Conservation (phyloP, 2,113 vertebrate species). For the Gasterosteus aculeatus region DNA sequence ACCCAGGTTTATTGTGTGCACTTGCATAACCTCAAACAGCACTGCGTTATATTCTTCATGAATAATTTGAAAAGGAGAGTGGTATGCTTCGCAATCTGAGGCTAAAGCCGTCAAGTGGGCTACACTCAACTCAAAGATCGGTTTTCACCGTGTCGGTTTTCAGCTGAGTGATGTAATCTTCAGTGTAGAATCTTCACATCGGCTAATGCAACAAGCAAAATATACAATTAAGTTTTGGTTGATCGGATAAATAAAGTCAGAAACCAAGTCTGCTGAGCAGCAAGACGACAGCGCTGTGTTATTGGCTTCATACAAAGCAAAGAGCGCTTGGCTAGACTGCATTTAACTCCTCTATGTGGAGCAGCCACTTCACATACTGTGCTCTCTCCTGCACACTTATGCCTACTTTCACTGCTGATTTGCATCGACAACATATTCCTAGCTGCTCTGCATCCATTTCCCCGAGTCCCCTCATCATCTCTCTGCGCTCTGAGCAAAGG, state of each 20-base stretch:
- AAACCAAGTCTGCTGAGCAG: neutral
- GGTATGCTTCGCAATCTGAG: neutral
- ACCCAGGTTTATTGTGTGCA: slow-evolving; percentile 38
- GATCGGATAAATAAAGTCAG: neutral
- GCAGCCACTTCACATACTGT: slow-evolving; percentile 42
- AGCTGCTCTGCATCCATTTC: slow-evolving; percentile 24
- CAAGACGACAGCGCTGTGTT: neutral
- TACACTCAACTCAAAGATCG: neutral
- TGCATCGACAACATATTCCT: slow-evolving; percentile 45
- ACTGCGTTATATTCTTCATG: neutral
- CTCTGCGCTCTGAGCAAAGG: slow-evolving; percentile 13
- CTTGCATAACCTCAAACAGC: slow-evolving; percentile 30
- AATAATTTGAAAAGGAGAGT: slow-evolving; percentile 23
- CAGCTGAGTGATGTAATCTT: neutral
- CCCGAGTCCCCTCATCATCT: slow-evolving; percentile 13
- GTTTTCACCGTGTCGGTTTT: slow-evolving; percentile 12
- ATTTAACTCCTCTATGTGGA: slow-evolving; percentile 43
- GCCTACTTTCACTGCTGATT: slow-evolving; percentile 38
- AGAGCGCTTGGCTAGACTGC: slow-evolving; percentile 10
- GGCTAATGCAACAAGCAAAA: neutral
- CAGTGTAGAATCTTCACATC: neutral
- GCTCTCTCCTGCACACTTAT: slow-evolving; percentile 14
- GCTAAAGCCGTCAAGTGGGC: slow-evolving; percentile 18
- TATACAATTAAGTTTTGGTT: neutral
- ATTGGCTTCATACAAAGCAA: neutral